These are phyloP conservation scores for Sitophilus oryzae DNA, from an alignment of 1,140 invertebrate genomes.

Conservation along the genomic window DNA sequence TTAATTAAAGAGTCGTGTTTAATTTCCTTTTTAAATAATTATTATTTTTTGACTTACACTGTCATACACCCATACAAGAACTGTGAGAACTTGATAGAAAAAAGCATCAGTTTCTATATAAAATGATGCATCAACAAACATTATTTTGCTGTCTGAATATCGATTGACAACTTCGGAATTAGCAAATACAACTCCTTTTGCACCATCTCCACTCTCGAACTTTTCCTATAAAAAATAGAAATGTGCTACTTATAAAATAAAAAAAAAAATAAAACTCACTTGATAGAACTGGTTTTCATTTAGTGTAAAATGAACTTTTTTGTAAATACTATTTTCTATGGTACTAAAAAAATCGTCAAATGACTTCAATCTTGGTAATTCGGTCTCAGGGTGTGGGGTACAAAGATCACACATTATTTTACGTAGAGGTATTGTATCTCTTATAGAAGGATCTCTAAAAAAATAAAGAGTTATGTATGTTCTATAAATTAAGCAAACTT, in stretches of 20 bases:
- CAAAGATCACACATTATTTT: slow-evolving; percentile 37
- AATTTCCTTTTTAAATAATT: neutral
- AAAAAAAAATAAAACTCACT: slow-evolving; percentile 2
- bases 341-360: slow-evolving; percentile 35
- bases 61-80: slow-evolving; percentile 35
- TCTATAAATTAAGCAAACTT: too few species aligned
- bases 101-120: slow-evolving; percentile 34
- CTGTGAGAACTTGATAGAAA: slow-evolving; percentile 34
- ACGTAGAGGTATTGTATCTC: slow-evolving; percentile 28
- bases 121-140: slow-evolving; percentile 39
- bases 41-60: slow-evolving; percentile 30
- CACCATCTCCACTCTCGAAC: slow-evolving; percentile 30
- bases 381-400: slow-evolving; percentile 20
- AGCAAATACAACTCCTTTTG: slow-evolving; percentile 35
- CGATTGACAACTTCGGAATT: slow-evolving; percentile 31
- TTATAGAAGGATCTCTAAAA: slow-evolving; percentile 34
- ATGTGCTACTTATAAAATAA: neutral
- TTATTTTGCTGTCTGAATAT: slow-evolving; percentile 31
- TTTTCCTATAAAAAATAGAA: slow-evolving; percentile 22
- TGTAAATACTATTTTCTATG: slow-evolving; percentile 34
- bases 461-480: slow-evolving; percentile 1
- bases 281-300: slow-evolving; percentile 36
- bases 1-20: neutral
- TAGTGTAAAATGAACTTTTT: slow-evolving; percentile 36
- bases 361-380: slow-evolving; percentile 19